A percentile compares a stretch with the other conserved stretches of the same genome.
Conservation (phyloP, 1,140 invertebrate genomes). For the Anoplophora glabripennis region DNA sequence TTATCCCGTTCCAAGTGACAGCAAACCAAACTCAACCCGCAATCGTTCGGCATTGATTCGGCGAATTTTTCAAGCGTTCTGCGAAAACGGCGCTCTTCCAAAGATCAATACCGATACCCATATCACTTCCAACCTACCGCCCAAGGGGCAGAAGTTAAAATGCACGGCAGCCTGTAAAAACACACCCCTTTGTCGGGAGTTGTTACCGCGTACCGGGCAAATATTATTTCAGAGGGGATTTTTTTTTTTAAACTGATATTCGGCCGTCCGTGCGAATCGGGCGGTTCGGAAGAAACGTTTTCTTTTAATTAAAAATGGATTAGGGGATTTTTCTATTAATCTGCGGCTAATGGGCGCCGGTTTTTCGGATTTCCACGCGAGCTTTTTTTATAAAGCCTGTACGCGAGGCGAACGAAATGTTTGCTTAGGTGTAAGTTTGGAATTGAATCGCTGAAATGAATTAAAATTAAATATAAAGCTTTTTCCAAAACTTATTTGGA, state of each 20-base stretch:
- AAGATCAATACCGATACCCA: not conserved
- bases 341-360: too few species aligned
- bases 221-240: constrained; percentile 23
- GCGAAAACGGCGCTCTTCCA: not conserved
- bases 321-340: not conserved
- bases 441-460: too few species aligned
- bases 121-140: constrained; percentile 7
- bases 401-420: too few species aligned
- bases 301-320: constrained; percentile 14
- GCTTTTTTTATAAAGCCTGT: too few species aligned
- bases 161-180: constrained; percentile 16
- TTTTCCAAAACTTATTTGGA: too few species aligned
- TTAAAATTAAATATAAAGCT: too few species aligned
- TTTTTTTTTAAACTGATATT: constrained; percentile 2
- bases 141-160: constrained; percentile 9
- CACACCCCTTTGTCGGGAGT: constrained; percentile 19
- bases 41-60: not conserved
- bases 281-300: not conserved
- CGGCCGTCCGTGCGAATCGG: not conserved
- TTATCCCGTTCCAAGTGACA: too few species aligned
- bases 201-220: constrained; percentile 21
- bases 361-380: too few species aligned
- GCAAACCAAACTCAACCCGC: constrained; percentile 3
- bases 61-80: too few species aligned
- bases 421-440: too few species aligned